Conservation (phyloP, 2,888 invertebrate species). For the Trichopria drosophilae region DNA sequence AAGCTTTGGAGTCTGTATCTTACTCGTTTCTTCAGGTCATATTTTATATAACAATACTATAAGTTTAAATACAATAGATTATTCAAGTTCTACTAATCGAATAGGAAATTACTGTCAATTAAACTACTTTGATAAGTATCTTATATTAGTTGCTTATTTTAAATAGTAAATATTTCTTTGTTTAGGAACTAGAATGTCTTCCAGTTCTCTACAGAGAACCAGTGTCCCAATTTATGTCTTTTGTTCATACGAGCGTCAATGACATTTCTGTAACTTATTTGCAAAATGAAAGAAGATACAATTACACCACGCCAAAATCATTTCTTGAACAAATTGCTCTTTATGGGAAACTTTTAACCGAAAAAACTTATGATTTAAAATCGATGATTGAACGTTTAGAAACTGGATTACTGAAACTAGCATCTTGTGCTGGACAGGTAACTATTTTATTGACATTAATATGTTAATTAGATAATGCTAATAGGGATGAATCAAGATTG, state of each 20-base stretch:
- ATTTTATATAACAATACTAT: no score
- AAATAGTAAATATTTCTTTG: slow-evolving; percentile 25
- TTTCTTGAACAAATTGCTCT: slow-evolving; percentile 90
- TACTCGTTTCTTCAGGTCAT: slow-evolving; percentile 78
- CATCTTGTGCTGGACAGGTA: slow-evolving; percentile 82
- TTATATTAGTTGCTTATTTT: not conserved
- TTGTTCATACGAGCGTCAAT: slow-evolving; percentile 86
- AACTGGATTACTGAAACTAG: slow-evolving; percentile 85
- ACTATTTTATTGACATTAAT: no score
- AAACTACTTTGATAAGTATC: not conserved
- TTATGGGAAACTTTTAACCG: slow-evolving; percentile 72
- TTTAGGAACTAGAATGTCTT: slow-evolving; percentile 63
- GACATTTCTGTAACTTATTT: slow-evolving; percentile 79
- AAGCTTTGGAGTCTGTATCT: slow-evolving; percentile 88
- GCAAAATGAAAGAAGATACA: slow-evolving; percentile 84
- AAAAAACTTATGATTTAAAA: slow-evolving; percentile 70
- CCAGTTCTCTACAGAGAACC: slow-evolving; percentile 53
- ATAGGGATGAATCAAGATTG: no score
- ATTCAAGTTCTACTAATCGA: no score
- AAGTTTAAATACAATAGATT: no score
- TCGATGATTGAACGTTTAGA: slow-evolving; percentile 79
- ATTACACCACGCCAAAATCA: slow-evolving; percentile 95
- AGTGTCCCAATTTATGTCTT: slow-evolving; percentile 86
- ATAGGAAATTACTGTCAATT: slow-evolving; percentile 7
- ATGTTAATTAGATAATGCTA: no score